Evolutionary conservation across 2,797 vertebrate genomes (phyloP).

Genomic region (Danio albolineatus): DNA sequence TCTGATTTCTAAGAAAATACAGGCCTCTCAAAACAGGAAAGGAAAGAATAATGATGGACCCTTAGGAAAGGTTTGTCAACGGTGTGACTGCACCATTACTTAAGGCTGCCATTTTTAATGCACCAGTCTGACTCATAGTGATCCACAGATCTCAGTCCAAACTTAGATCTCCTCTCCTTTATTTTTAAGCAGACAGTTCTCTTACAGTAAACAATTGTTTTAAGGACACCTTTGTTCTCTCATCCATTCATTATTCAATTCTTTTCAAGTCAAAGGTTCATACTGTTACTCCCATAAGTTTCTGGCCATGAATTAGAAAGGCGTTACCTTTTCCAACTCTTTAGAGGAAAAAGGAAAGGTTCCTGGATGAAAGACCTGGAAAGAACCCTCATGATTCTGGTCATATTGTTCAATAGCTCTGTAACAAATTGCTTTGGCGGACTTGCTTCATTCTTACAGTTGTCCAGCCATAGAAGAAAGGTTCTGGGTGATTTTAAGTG

Average conservation of each 20-base stretch:
- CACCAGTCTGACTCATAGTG: conserved; percentile 46
- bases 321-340: conserved; percentile 45
- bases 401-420: conserved; percentile 42
- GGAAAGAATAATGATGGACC: conserved; percentile 60
- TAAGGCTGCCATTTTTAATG: conserved; percentile 52
- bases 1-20: conserved; percentile 61
- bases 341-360: conserved; percentile 14
- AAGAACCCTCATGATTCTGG: conserved; percentile 22
- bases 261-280: neutral
- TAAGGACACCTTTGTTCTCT: conserved; percentile 38
- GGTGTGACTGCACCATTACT: conserved; percentile 46
- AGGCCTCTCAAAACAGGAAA: conserved; percentile 65
- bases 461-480: conserved; percentile 12
- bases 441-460: conserved; percentile 19
- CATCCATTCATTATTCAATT: conserved; percentile 22
- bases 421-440: conserved; percentile 53
- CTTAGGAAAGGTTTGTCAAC: conserved; percentile 57
- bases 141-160: conserved; percentile 32
- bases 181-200: neutral
- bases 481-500: conserved; percentile 62
- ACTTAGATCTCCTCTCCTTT: conserved; percentile 21
- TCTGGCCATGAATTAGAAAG: conserved; percentile 35
- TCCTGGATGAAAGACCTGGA: conserved; percentile 37
- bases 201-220: conserved; percentile 28
- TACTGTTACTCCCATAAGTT: conserved; percentile 33